Evolutionary conservation across 2,113 vertebrate species (phyloP), one percentile per base, ranked within the genome.

Genomic region (Furnarius figulus): DNA sequence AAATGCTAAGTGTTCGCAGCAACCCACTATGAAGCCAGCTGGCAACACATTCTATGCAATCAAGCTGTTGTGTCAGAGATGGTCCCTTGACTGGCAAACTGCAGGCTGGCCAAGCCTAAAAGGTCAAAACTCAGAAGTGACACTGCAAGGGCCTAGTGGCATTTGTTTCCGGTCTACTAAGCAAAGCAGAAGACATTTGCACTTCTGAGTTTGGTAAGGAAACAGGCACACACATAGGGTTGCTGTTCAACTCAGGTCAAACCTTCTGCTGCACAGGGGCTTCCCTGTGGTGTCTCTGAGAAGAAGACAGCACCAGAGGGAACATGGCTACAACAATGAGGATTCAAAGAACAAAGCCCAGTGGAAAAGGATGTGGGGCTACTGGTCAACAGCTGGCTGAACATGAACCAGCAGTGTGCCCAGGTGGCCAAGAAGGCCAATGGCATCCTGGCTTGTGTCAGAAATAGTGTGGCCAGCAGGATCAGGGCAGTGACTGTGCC

Each of bases 31-130:
- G 22, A 92, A 82, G n/a, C 31, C 80, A 68, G 16, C 11, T 68
- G 77, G 35, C 39, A 78, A 61, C 14, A 78, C 9, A 24, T 9
- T 40, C 49, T 0, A 1, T 46, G 33, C 1, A 2, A 31, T 13
- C 31, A 52, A 44, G 23, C 19, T 72, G 25, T 19, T 66, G 53
- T 15, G 33, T 30, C n/a, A 44, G 35, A 82, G 35, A 44, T 56
- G 31, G 12, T 80, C 25, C 27, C 50, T 73, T 66, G 58, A 42
- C 21, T 52, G 37, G 11, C 16, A 77, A 81, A 73, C 27, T 49
- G 10, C 16, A 67, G 35, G 21, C 20, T 88, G 73, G 37, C 17
- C 66, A 44, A 56, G 33, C 4, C 47, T 18, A 16, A 72, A 81
- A 89, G 28, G 20, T 81, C 61, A 77, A 24, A 84, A 42, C 40